Base-by-base conservation (phyloP, 2,888 invertebrate species). In the Leucophenga maculata region DNA sequence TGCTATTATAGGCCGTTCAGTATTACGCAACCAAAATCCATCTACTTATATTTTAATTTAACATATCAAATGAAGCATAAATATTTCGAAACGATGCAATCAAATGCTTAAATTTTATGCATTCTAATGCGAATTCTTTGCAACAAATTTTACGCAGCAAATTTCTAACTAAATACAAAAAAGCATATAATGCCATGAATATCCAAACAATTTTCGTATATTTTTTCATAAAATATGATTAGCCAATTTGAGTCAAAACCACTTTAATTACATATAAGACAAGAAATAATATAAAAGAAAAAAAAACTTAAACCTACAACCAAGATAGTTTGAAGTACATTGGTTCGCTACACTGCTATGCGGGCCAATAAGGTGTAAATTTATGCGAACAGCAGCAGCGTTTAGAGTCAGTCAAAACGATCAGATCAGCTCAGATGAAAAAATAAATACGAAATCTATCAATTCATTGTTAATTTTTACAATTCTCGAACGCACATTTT, bases 291-390 rank as follows among this genome's bases (percentile, higher is more conserved):
- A 32, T 32, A 32, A 32, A 32, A 6, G n/a, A n/a, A n/a, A n/a
- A n/a, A 11, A 39, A 39, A 39, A 39, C 39, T 39, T 11, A 3
- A 39, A 39, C 9, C 11, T 60, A 60, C 26, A 55, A 6, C 9
- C 13, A 22, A 55, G 18, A 18, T 16, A 18, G 18, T 16, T 13
- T 50, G 13, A 18, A 50, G 50, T 26, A 20, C 54, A 54, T 54
- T 54, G 54, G 54, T 54, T 54, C 8, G 18, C 54, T 20, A 54
- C 18, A 26, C 31, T 74, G 76, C 81, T 82, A 86, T 86, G 86
- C 85, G 85, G 86, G 86, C 83, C 86, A 86, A 86, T 86, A 86
- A 85, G 85, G 87, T 86, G 86, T 86, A 86, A 86, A 86, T 86
- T 86, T 86, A 82, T 79, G 81, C 83, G 73, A 26, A 57, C 68